Conservation (phyloP, 2,113 vertebrate genomes). For the Caranx melampygus region DNA sequence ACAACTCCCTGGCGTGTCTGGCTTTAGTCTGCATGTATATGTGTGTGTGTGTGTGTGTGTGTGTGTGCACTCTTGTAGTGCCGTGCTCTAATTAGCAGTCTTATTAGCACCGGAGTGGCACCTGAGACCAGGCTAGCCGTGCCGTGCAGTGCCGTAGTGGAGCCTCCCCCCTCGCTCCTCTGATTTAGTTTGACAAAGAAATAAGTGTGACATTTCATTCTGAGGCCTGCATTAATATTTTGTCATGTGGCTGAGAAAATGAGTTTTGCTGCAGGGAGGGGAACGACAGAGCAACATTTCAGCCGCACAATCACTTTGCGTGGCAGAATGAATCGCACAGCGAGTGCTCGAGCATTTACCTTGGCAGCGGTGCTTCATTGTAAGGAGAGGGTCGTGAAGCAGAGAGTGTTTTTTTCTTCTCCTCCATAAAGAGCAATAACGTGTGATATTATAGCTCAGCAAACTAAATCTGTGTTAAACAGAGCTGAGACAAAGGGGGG, state of each 20-base stretch:
- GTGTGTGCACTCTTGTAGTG: conserved; percentile 10
- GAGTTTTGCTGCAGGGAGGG: conserved; percentile 51
- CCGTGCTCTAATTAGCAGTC: conserved; percentile 57
- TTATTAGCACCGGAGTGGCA: conserved; percentile 63
- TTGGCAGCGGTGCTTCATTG: conserved; percentile 35
- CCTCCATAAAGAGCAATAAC: conserved; percentile 31
- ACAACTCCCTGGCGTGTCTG: conserved; percentile 16
- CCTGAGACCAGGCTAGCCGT: conserved; percentile 60
- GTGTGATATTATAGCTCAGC: conserved; percentile 4
- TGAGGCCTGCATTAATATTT: conserved; percentile 52
- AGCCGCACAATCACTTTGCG: conserved; percentile 5
- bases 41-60: neutral
- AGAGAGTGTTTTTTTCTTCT: neutral
- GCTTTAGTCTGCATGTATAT: conserved; percentile 1
- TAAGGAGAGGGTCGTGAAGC: conserved; percentile 14
- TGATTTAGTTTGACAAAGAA: conserved; percentile 48
- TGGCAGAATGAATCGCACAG: conserved; percentile 37
- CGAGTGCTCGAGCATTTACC: conserved; percentile 33
- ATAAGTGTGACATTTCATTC: conserved; percentile 49
- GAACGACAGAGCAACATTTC: conserved; percentile 11
- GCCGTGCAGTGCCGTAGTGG: neutral
- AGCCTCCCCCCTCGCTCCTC: conserved; percentile 15
- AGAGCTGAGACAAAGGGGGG: neutral
- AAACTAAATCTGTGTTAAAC: conserved; percentile 21
- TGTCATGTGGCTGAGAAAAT: conserved; percentile 48